phyloP scores from a whole-genome alignment of 1,140 invertebrate genomes.

The Drosophila sulfurigaster region DNA sequence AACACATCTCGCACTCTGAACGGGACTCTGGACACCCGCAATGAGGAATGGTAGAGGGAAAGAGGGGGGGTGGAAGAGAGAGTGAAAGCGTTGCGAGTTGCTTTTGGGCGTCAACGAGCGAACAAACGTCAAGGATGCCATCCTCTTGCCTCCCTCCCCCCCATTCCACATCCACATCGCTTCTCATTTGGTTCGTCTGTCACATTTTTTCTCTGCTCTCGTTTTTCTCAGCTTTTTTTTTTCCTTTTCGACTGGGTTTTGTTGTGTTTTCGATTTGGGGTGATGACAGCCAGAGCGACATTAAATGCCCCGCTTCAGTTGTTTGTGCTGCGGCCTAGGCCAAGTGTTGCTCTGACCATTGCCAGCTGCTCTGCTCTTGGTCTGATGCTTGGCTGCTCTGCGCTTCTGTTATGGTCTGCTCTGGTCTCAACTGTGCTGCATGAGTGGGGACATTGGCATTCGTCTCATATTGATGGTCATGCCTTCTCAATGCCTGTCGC shows the following conservation, averaged over 20 bases:
- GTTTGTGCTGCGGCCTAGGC: conserved; percentile 71
- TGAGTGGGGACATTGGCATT: conserved; percentile 45
- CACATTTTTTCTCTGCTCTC: conserved; percentile 37
- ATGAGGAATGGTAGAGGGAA: conserved; percentile 1
- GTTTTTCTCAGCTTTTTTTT: conserved; percentile 31
- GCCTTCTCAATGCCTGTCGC: conserved; percentile 26
- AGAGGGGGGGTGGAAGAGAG: neutral
- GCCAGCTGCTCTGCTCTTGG: conserved; percentile 42
- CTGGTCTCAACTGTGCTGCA: conserved; percentile 19
- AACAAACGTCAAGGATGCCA: conserved; percentile 81
- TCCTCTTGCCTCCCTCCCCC: conserved; percentile 47
- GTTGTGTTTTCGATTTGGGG: conserved; percentile 78
- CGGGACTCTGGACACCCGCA: conserved; percentile 9
- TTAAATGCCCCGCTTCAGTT: conserved; percentile 81
- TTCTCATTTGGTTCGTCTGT: conserved; percentile 52
- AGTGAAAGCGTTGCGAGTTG: conserved; percentile 35
- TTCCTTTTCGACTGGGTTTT: conserved; percentile 58
- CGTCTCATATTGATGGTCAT: conserved; percentile 76
- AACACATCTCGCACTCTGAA: conserved; percentile 69
- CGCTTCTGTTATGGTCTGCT: conserved; percentile 20
- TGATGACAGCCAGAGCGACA: conserved; percentile 80
- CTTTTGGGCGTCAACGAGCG: conserved; percentile 75
- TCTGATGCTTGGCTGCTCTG: neutral
- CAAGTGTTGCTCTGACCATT: conserved; percentile 45
- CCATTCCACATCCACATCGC: too few relatives aligned